Conservation (phyloP, 2,797 vertebrate genomes). For the Carduelis carduelis region DNA sequence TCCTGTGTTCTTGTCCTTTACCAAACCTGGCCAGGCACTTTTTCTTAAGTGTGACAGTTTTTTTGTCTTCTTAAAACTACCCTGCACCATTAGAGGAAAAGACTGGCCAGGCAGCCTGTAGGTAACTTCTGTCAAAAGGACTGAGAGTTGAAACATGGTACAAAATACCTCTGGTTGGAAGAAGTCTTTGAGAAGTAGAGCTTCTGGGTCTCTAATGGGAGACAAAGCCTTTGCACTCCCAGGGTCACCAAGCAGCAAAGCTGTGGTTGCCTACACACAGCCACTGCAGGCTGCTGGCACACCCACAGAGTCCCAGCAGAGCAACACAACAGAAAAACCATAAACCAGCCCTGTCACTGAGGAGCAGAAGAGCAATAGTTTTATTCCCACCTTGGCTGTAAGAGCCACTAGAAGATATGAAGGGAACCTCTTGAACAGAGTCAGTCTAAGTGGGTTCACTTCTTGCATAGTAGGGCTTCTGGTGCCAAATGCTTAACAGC, state of each 20-base stretch:
- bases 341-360: rapidly evolving
- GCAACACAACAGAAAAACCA: not conserved
- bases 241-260: not conserved
- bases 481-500: not conserved
- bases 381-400: not conserved
- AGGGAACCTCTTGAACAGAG: not conserved
- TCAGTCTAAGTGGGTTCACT: not conserved
- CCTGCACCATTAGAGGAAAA: not conserved
- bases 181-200: not conserved
- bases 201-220: not conserved
- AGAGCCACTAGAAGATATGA: not conserved
- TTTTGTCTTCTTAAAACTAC: not conserved
- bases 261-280: not conserved
- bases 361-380: not conserved
- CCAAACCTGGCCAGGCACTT: not conserved
- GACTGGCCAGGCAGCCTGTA: not conserved
- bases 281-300: not conserved
- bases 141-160: not conserved
- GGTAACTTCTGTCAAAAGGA: not conserved
- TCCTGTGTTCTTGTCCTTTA: not conserved
- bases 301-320: not conserved
- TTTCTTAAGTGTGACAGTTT: not conserved
- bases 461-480: not conserved
- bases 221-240: not conserved
- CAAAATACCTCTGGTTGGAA: not conserved